These are phyloP conservation scores for Nannoperca australis DNA, from an alignment of 2,797 vertebrate species.

Conservation along the genomic window DNA sequence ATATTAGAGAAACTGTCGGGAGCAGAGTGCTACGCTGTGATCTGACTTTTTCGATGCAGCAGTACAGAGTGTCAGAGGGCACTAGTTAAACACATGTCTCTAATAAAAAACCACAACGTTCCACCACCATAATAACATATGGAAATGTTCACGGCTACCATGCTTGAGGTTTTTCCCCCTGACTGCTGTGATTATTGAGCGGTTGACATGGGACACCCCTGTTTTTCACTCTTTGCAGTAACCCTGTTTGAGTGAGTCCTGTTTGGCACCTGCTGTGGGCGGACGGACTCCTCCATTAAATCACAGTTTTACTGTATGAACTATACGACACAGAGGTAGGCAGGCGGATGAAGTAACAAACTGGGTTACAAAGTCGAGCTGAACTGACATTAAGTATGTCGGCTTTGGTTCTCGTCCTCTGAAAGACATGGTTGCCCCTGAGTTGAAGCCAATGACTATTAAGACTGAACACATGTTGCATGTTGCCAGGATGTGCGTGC, in stretches of 20 bases:
- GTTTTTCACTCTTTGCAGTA: conserved; percentile 55
- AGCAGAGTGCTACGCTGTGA: conserved; percentile 16
- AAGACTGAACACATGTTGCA: not conserved
- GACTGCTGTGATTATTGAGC: conserved; percentile 72
- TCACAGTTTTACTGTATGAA: not conserved
- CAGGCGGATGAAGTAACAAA: not conserved
- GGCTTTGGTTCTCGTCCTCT: not conserved
- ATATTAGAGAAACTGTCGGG: not conserved
- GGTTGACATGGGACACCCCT: conserved; percentile 70
- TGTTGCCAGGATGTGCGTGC: not conserved
- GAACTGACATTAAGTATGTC: not conserved
- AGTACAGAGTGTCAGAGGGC: conserved; percentile 61
- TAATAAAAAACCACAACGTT: conserved; percentile 74
- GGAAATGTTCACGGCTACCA: conserved; percentile 82
- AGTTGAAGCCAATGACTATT: not conserved
- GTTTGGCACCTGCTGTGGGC: conserved; percentile 68
- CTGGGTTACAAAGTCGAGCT: not conserved
- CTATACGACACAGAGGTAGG: not conserved
- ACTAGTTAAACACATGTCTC: conserved; percentile 76
- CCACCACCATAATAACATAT: conserved; percentile 77
- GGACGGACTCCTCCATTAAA: conserved; percentile 28
- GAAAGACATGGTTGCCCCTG: not conserved
- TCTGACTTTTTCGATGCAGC: conserved; percentile 41
- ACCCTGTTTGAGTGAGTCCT: conserved; percentile 19
- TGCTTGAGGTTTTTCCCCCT: conserved; percentile 65